phyloP scores from a whole-genome alignment of 1,140 invertebrate genomes.

The Euwallacea similis region DNA sequence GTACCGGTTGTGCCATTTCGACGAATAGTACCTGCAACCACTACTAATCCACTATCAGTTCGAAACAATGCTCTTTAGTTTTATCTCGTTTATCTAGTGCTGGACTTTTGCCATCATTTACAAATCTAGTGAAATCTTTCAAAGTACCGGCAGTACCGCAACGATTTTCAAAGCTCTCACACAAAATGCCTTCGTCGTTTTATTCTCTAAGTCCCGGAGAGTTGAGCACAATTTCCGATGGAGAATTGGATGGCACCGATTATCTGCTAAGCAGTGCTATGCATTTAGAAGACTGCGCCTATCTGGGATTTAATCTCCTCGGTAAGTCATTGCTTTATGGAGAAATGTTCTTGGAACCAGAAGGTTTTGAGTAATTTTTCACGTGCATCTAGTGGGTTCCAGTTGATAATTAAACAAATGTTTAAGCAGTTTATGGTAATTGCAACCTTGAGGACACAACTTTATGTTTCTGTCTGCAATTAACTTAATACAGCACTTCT shows the following conservation, averaged over 20 bases:
- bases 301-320: slow-evolving; percentile 58
- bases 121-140: no score
- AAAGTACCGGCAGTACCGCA: no score
- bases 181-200: slow-evolving; percentile 46
- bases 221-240: slow-evolving; percentile 50
- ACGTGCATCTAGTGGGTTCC: neutral
- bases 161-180: slow-evolving; percentile 1
- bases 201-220: slow-evolving; percentile 49
- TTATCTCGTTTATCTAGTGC: slow-evolving; percentile 7
- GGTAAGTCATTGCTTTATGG: slow-evolving; percentile 53
- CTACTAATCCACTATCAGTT: slow-evolving; percentile 1
- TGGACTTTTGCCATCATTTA: neutral
- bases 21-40: slow-evolving; percentile 4
- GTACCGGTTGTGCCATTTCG: slow-evolving; percentile 19
- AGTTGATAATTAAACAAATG: slow-evolving; percentile 7
- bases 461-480: slow-evolving; percentile 1
- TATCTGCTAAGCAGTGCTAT: slow-evolving; percentile 63
- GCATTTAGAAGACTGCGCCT: slow-evolving; percentile 59
- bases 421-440: slow-evolving; percentile 17
- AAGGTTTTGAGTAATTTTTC: neutral
- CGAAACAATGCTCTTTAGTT: slow-evolving; percentile 9
- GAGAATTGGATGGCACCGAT: slow-evolving; percentile 62
- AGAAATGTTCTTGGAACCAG: no score
- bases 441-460: neutral
- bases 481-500: neutral